Evolutionary conservation across 2,797 vertebrate genomes (phyloP).

Genomic region (Muraenolepis orangiensis): DNA sequence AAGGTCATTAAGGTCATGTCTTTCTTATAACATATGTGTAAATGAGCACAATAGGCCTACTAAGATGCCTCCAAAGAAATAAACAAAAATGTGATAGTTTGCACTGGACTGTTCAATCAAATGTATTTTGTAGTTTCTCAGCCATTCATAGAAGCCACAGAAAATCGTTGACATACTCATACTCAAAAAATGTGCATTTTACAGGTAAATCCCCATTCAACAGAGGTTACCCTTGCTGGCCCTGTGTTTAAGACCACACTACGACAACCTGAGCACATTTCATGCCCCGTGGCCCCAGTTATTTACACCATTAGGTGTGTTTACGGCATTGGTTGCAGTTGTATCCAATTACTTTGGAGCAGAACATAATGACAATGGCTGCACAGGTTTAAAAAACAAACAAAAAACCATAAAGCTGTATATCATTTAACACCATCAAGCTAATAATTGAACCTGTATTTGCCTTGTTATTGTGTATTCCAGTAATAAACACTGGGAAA

Average conservation of each 20-base stretch:
- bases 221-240: neutral
- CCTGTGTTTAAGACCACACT: neutral
- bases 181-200: neutral
- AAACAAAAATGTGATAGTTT: neutral
- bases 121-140: neutral
- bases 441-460: neutral
- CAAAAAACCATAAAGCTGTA: neutral
- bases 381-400: neutral
- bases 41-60: neutral
- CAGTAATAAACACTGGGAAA: neutral
- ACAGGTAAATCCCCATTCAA: neutral
- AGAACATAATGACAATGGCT: neutral
- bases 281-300: neutral
- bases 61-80: neutral
- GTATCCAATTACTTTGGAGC: neutral
- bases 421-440: neutral
- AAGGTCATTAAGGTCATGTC: too few relatives aligned
- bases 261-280: neutral
- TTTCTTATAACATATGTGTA: neutral
- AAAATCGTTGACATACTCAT: neutral
- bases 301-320: neutral
- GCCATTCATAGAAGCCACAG: neutral
- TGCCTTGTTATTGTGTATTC: neutral
- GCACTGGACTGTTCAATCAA: neutral
- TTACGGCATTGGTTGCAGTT: neutral